These are phyloP conservation scores for Ditylenchus weischeri DNA, from an alignment of 2,888 invertebrate genomes.

Conservation along the genomic window DNA sequence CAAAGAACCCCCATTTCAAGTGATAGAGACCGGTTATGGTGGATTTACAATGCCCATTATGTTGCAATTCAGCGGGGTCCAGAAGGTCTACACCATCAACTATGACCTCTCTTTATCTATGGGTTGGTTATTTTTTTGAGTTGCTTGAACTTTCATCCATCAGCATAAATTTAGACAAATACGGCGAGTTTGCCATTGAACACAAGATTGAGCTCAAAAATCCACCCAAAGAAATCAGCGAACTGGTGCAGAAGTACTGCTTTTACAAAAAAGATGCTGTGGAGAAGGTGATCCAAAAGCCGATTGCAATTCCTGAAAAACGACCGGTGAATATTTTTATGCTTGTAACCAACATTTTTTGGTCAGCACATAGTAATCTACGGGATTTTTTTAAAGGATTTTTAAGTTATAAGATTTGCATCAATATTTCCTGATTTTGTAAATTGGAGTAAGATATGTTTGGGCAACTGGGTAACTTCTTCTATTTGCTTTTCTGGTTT, in stretches of 20 bases:
- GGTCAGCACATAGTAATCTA: too few relatives aligned
- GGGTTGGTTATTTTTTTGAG: constrained; percentile 22
- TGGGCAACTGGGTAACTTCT: too few relatives aligned
- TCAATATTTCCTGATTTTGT: too few relatives aligned
- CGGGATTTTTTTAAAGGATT: too few relatives aligned
- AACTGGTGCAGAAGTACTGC: constrained; percentile 29
- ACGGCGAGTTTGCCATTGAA: constrained; percentile 8
- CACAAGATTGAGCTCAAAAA: constrained; percentile 29
- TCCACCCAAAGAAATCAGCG: constrained; percentile 28
- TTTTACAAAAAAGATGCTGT: neutral
- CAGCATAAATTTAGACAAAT: constrained; percentile 4
- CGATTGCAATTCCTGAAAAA: too few relatives aligned
- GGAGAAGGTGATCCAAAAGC: neutral
- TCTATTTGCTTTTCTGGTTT: too few relatives aligned
- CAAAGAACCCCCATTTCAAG: constrained; percentile 32
- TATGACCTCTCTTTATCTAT: constrained; percentile 30
- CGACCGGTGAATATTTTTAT: too few relatives aligned
- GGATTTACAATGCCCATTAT: constrained; percentile 27
- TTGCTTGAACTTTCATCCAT: neutral
- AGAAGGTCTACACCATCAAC: constrained; percentile 30
- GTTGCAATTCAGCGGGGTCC: constrained; percentile 28
- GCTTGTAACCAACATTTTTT: too few relatives aligned
- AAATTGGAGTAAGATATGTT: too few relatives aligned
- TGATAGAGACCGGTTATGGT: constrained; percentile 36
- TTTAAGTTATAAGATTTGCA: too few relatives aligned